Conservation (phyloP, 1,140 invertebrate species). For the Euwallacea similis region DNA sequence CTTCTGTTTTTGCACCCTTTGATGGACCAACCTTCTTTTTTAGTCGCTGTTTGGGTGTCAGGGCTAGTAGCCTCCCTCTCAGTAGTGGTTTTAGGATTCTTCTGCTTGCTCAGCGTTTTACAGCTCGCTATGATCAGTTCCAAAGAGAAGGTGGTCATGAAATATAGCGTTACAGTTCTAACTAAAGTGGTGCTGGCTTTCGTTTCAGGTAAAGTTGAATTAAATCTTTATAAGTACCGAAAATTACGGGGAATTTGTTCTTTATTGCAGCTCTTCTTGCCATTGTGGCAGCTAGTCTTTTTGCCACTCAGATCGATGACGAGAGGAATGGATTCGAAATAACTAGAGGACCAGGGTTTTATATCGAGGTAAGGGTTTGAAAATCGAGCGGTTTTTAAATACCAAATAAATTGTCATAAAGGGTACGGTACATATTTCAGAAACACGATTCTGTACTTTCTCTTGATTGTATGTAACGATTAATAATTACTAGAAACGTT, state of each 20-base stretch:
- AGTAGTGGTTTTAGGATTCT: constrained; percentile 69
- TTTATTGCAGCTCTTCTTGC: constrained; percentile 70
- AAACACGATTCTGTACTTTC: too few species aligned
- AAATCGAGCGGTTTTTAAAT: too few species aligned
- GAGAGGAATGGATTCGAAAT: constrained; percentile 72
- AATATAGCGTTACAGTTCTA: constrained; percentile 73
- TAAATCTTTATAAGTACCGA: not conserved
- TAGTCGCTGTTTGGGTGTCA: constrained; percentile 77
- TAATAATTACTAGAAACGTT: too few species aligned
- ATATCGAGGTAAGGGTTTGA: constrained; percentile 70
- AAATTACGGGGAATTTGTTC: not conserved
- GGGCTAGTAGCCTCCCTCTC: constrained; percentile 73
- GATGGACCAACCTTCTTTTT: constrained; percentile 46
- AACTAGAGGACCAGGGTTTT: constrained; percentile 77
- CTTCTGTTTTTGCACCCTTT: too few species aligned
- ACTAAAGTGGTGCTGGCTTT: constrained; percentile 75
- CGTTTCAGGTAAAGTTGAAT: constrained; percentile 65
- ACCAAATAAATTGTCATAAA: too few species aligned
- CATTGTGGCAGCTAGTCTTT: constrained; percentile 75
- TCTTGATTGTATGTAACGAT: too few species aligned
- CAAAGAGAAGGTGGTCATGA: constrained; percentile 74
- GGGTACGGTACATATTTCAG: too few species aligned
- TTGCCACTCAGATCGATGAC: constrained; percentile 79
- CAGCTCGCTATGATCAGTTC: constrained; percentile 84
- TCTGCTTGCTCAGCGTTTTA: constrained; percentile 75